These are phyloP conservation scores for Diaperis boleti DNA, from an alignment of 2,888 invertebrate species.

Conservation along the genomic window DNA sequence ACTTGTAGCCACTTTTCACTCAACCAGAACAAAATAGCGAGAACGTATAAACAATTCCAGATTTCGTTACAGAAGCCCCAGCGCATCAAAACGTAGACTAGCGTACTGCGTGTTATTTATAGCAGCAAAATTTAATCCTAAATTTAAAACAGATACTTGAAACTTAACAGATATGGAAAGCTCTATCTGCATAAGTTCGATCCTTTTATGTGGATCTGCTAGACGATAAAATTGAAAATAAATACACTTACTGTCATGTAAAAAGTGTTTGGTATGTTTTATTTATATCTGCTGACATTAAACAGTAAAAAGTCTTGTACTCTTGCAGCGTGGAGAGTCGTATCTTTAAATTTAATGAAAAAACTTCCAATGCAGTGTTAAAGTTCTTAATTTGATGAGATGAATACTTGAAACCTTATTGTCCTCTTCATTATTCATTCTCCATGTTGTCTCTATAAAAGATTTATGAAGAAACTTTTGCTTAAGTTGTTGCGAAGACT, in stretches of 20 bases:
- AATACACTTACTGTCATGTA: constrained; percentile 15
- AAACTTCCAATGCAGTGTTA: too few relatives aligned
- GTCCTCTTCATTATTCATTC: too few relatives aligned
- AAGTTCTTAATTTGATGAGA: too few relatives aligned
- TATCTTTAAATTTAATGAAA: too few relatives aligned
- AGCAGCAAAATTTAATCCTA: constrained; percentile 4
- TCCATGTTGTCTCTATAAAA: constrained; percentile 1
- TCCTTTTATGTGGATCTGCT: constrained; percentile 23
- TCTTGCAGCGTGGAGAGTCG: too few relatives aligned
- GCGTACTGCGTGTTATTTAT: constrained; percentile 1
- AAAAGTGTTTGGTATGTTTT: constrained; percentile 1
- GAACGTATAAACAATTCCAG: too few relatives aligned
- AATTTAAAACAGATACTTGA: constrained; percentile 13
- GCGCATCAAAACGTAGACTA: background rate
- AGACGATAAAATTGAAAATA: constrained; percentile 23
- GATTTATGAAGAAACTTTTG: constrained; percentile 22
- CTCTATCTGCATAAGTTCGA: constrained; percentile 14
- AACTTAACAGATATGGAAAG: constrained; percentile 5
- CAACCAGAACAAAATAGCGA: too few relatives aligned
- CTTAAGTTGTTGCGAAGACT: background rate
- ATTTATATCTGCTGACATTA: constrained; percentile 1
- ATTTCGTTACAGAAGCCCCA: background rate
- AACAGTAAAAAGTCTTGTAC: background rate
- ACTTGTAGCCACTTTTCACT: too few relatives aligned
- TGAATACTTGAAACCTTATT: too few relatives aligned